Evolutionary conservation across 2,888 invertebrate species (phyloP).

Genomic region (Gastrophysa polygoni): DNA sequence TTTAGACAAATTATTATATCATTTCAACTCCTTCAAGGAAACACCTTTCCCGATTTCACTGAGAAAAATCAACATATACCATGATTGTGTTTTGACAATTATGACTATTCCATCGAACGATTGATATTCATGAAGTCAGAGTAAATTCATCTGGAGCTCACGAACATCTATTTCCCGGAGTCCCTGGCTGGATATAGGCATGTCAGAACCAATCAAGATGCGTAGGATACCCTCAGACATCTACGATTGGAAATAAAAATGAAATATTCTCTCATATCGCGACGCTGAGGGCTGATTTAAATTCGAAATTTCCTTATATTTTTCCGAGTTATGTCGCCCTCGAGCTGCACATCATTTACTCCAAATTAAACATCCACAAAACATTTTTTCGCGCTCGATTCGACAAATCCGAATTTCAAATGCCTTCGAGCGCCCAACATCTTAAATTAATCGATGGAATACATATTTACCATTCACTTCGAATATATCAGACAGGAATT

Average conservation of each 20-base stretch:
- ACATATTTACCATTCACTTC: constrained; percentile 12
- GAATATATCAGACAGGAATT: neutral
- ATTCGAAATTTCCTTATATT: constrained; percentile 32
- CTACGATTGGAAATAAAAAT: constrained; percentile 49
- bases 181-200: neutral
- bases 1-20: no score
- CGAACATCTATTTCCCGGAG: neutral
- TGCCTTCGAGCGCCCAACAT: constrained; percentile 14
- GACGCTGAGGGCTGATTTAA: constrained; percentile 38
- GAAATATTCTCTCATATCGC: constrained; percentile 45
- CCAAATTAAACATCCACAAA: constrained; percentile 19
- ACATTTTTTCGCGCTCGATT: constrained; percentile 13
- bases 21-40: no score
- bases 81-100: no score
- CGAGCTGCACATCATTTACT: constrained; percentile 19
- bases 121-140: neutral
- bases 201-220: constrained; percentile 44
- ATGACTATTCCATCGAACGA: neutral
- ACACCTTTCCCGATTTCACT: no score
- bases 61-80: no score
- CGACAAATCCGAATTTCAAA: constrained; percentile 14
- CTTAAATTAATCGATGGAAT: constrained; percentile 15
- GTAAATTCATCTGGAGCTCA: neutral
- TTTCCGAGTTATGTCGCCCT: constrained; percentile 28
- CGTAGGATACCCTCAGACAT: constrained; percentile 43